phyloP scores from a whole-genome alignment of 1,140 invertebrate genomes.

The Proctacanthus coquilletti region DNA sequence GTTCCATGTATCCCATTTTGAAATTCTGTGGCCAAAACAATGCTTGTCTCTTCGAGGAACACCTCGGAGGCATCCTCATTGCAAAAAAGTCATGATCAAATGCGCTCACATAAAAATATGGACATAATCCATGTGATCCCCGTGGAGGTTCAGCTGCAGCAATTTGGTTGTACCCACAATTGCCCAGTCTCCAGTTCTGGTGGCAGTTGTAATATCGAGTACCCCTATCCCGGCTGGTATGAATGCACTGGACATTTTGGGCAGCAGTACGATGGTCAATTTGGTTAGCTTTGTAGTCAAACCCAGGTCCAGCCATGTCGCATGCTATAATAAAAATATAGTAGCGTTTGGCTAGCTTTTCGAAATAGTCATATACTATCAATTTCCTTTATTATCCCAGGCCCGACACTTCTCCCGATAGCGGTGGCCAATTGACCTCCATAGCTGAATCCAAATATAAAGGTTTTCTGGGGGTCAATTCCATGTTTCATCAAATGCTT shows the following conservation, averaged over 20 bases:
- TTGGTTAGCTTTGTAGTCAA: neutral
- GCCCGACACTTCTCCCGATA: constrained; percentile 1
- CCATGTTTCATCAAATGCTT: neutral
- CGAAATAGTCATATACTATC: constrained; percentile 4
- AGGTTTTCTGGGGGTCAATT: constrained; percentile 2
- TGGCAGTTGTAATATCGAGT: constrained; percentile 5
- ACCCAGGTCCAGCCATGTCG: constrained; percentile 7
- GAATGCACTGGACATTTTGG: constrained; percentile 8
- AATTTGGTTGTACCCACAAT: constrained; percentile 6
- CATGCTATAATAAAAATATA: constrained; percentile 3
- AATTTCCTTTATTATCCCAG: constrained; percentile 3
- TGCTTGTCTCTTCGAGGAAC: neutral
- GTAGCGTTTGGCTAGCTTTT: neutral
- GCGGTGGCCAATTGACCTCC: constrained; percentile 3
- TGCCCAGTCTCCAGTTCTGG: constrained; percentile 7
- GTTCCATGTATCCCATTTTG: constrained; percentile 9
- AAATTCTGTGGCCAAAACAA: constrained; percentile 3
- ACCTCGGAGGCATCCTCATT: neutral
- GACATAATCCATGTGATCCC: constrained; percentile 7
- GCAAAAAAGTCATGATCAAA: constrained; percentile 5
- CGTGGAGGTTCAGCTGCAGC: constrained; percentile 1
- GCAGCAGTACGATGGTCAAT: neutral
- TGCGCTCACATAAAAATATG: constrained; percentile 6
- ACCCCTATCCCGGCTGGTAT: constrained; percentile 6
- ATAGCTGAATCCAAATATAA: constrained; percentile 7